Evolutionary conservation across 2,797 vertebrate species (phyloP).

Genomic region (Malacoraja senta): DNA sequence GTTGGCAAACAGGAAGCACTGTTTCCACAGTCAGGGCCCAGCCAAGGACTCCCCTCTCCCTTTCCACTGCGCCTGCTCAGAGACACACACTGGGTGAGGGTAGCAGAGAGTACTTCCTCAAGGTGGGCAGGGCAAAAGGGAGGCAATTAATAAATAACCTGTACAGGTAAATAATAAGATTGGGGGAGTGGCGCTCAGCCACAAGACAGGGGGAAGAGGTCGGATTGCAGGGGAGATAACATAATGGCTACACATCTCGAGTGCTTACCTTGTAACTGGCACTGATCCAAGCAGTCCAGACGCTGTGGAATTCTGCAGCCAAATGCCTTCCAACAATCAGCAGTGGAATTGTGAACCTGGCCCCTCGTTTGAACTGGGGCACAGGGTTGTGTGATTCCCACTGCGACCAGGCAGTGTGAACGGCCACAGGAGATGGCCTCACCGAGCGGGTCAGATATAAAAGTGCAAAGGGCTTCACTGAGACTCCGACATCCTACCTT

Average conservation of each 20-base stretch:
- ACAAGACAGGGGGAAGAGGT: neutral
- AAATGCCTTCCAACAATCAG: conserved; percentile 37
- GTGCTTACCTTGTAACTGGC: conserved; percentile 43
- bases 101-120: neutral
- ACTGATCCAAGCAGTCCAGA: conserved; percentile 50
- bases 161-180: neutral
- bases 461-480: neutral
- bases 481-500: neutral
- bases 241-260: neutral
- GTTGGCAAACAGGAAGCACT: conserved; percentile 23
- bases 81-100: neutral
- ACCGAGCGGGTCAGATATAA: too few relatives aligned
- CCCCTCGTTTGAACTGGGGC: conserved; percentile 11
- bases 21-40: conserved; percentile 15
- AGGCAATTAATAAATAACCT: neutral
- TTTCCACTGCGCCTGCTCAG: conserved; percentile 32
- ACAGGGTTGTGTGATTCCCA: neutral
- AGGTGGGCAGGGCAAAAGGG: neutral
- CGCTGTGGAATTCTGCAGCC: conserved; percentile 53
- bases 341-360: neutral
- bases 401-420: conserved; percentile 39
- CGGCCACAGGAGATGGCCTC: neutral
- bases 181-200: neutral
- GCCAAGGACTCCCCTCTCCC: conserved; percentile 14
- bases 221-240: neutral